Evolutionary conservation across 2,888 invertebrate genomes (phyloP).

Genomic region (Strigamia transsilvanica): DNA sequence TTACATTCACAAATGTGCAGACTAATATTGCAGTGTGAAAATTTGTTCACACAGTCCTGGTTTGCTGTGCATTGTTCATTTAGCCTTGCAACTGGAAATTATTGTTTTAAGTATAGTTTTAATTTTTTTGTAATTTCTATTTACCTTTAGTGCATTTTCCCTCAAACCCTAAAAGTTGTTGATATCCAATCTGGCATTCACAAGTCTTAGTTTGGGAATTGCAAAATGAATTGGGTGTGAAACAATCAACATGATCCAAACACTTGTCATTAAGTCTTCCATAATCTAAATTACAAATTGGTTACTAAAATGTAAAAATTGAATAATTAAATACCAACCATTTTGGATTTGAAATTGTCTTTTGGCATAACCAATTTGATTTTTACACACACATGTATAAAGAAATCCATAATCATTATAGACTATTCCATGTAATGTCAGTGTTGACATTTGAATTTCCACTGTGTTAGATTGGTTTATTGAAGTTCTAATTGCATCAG

Average conservation of each 20-base stretch:
- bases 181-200: not conserved
- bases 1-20: not conserved
- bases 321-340: not conserved
- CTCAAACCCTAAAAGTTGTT: not conserved
- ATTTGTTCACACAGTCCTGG: not conserved
- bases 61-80: not conserved
- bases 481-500: not conserved
- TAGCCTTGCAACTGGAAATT: not conserved
- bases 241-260: constrained; percentile 8
- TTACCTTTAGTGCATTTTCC: not conserved
- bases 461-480: not conserved
- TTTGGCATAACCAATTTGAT: not conserved
- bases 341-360: not conserved
- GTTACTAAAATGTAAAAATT: not conserved
- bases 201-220: not conserved
- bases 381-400: not conserved
- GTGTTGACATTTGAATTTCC: not conserved
- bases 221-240: not conserved
- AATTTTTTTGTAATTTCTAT: not conserved
- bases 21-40: not conserved
- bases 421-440: not conserved
- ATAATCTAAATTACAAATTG: not conserved
- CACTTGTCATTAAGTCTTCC: not conserved
- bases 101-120: not conserved
- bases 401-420: not conserved